Evolutionary conservation across 2,113 vertebrate species (phyloP).

Genomic region (Lagopus muta): DNA sequence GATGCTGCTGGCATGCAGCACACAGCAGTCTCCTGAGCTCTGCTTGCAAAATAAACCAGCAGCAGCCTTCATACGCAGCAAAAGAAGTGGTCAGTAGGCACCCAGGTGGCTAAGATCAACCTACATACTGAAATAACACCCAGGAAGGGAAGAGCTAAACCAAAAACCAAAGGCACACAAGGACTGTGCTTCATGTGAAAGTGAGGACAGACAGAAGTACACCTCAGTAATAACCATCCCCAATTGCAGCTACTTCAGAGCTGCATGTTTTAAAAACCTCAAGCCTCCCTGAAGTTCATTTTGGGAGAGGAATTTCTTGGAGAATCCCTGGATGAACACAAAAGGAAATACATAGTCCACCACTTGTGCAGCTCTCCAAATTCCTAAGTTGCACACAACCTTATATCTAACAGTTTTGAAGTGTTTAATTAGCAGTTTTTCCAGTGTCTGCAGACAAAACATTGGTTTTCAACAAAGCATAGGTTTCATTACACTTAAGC

Average conservation of each 20-base stretch:
- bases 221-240: neutral
- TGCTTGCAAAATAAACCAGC: neutral
- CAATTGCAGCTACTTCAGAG: neutral
- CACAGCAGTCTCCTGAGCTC: neutral
- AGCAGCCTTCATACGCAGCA: neutral
- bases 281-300: neutral
- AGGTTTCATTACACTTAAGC: constrained; percentile 43
- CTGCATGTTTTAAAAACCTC: neutral
- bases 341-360: neutral
- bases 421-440: constrained; percentile 17
- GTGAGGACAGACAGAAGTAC: neutral
- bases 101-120: neutral
- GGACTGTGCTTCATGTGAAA: neutral
- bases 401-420: neutral
- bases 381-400: neutral
- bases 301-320: neutral
- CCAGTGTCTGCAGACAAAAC: constrained; percentile 5
- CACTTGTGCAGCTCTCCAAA: neutral
- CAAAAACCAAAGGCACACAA: neutral
- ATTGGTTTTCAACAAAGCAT: neutral
- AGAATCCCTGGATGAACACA: neutral
- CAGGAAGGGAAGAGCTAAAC: neutral
- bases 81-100: neutral
- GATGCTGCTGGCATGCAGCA: rapidly evolving
- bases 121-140: neutral